These are phyloP conservation scores for Grapholita molesta DNA, from an alignment of 1,140 invertebrate genomes.

Conservation along the genomic window DNA sequence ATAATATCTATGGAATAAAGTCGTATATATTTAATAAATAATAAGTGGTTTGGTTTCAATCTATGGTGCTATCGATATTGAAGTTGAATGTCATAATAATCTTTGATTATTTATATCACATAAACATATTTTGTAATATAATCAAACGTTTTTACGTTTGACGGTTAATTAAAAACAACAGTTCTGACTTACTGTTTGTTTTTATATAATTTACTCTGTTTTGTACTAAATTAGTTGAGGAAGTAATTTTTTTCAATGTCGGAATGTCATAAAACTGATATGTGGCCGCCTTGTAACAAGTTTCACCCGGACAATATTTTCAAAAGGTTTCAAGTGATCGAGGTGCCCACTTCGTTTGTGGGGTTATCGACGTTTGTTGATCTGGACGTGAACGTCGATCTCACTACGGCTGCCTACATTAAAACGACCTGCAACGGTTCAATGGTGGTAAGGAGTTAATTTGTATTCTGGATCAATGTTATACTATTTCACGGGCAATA, in stretches of 20 bases:
- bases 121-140: too few species aligned
- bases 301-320: conserved; percentile 57
- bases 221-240: not conserved
- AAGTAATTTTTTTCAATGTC: not conserved
- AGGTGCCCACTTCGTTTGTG: conserved; percentile 62
- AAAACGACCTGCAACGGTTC: conserved; percentile 53
- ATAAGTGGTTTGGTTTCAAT: too few species aligned
- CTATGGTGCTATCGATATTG: too few species aligned
- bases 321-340: conserved; percentile 54
- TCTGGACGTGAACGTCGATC: conserved; percentile 50
- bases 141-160: too few species aligned
- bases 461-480: too few species aligned
- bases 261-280: conserved; percentile 15
- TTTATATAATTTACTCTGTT: not conserved
- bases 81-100: too few species aligned
- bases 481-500: too few species aligned
- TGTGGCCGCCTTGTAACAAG: conserved; percentile 34
- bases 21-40: too few species aligned
- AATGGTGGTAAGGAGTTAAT: conserved; percentile 44
- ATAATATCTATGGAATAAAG: too few species aligned
- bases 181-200: not conserved
- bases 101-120: too few species aligned
- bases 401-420: conserved; percentile 51
- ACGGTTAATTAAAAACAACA: too few species aligned
- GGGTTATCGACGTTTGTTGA: conserved; percentile 45